A percentile compares a stretch with the other conserved stretches of the same genome.
Evolutionary conservation across 2,797 vertebrate species (phyloP).

Genomic region (Sebastes trivittatus): DNA sequence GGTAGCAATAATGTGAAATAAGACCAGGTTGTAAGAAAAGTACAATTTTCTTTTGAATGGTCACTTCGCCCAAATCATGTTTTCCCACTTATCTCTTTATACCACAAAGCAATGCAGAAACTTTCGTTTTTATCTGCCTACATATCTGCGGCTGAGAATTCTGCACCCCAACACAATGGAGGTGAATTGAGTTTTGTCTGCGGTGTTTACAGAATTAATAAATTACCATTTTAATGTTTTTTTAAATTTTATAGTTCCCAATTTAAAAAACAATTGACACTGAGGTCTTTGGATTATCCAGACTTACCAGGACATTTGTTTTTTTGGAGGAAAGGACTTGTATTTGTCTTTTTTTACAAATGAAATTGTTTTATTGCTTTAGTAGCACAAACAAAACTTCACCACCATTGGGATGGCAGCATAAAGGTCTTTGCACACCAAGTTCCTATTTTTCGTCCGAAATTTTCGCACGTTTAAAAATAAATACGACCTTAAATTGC

Average conservation of each 20-base stretch:
- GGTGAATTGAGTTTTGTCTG: not conserved
- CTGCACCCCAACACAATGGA: not conserved
- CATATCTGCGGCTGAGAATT: not conserved
- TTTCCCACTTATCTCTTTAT: not conserved
- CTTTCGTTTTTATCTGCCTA: not conserved
- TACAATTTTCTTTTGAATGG: not conserved
- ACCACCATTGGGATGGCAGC: not conserved
- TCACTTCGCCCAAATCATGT: not conserved
- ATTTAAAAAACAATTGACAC: too few species aligned
- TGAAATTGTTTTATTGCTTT: not conserved
- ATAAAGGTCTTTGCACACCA: too few species aligned
- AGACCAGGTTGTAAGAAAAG: not conserved
- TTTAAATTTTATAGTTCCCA: not conserved
- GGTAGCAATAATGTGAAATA: not conserved
- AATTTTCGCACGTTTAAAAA: too few species aligned
- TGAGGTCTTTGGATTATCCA: too few species aligned
- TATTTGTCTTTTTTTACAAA: not conserved
- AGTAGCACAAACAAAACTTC: not conserved
- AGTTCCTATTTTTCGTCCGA: accelerated
- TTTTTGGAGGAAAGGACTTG: not conserved
- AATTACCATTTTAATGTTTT: not conserved
- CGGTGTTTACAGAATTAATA: not conserved
- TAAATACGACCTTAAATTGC: too few species aligned
- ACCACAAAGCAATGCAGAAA: not conserved
- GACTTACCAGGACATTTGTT: too few species aligned